phyloP scores from a whole-genome alignment of 2,888 invertebrate genomes.

The Sphaerophoria taeniata region DNA sequence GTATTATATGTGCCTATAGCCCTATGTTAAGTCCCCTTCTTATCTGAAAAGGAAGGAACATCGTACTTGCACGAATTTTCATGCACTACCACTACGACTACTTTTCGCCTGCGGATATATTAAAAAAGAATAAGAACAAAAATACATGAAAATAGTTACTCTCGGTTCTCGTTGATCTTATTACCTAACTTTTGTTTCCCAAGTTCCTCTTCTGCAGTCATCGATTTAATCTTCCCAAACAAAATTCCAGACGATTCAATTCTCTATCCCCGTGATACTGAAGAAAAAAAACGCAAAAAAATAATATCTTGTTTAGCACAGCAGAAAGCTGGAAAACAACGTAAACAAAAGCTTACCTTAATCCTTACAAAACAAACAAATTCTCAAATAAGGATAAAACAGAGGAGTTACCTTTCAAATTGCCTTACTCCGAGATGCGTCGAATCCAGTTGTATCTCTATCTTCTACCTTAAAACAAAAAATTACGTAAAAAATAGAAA shows the following conservation, averaged over 20 bases:
- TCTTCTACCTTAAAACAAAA: slow-evolving; percentile 32
- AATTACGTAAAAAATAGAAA: not conserved
- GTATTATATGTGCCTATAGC: too few relatives aligned
- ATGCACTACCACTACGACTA: too few relatives aligned
- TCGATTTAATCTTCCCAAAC: not conserved
- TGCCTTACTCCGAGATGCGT: not conserved
- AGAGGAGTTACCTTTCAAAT: slow-evolving; percentile 4
- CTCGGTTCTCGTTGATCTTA: too few relatives aligned
- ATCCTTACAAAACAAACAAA: not conserved
- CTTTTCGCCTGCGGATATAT: too few relatives aligned
- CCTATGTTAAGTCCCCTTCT: too few relatives aligned
- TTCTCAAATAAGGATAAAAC: slow-evolving; percentile 14
- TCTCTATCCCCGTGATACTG: too few relatives aligned
- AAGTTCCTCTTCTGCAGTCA: not conserved
- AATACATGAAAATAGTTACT: too few relatives aligned
- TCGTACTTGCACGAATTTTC: too few relatives aligned
- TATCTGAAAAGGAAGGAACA: too few relatives aligned
- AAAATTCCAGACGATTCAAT: not conserved
- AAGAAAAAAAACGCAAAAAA: not conserved
- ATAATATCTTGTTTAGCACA: slow-evolving; percentile 13
- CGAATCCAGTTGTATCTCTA: slow-evolving; percentile 48
- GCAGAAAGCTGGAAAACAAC: slow-evolving; percentile 25
- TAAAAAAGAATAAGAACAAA: too few relatives aligned
- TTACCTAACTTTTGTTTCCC: not conserved
- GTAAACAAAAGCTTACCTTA: slow-evolving; percentile 36